Conservation (phyloP, 1,140 invertebrate species). For the Hyles vespertilio region DNA sequence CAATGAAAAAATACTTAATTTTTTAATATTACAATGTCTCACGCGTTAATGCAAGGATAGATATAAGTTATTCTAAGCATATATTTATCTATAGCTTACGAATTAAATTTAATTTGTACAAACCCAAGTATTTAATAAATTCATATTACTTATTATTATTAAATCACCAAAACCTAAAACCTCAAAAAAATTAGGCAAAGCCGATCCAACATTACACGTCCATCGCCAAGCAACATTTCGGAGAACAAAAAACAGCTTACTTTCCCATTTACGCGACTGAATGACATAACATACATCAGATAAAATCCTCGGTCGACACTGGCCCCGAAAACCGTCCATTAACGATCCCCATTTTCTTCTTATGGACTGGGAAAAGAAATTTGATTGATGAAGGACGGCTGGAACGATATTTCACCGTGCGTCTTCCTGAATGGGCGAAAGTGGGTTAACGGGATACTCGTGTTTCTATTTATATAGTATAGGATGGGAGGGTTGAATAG, state of each 20-base stretch:
- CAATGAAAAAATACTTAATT: too few relatives aligned
- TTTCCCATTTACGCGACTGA: constrained; percentile 10
- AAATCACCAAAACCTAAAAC: not conserved
- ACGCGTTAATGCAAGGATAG: too few relatives aligned
- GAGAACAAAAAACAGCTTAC: constrained; percentile 1
- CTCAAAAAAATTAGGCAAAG: not conserved
- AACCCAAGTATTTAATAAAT: too few relatives aligned
- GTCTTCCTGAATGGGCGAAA: constrained; percentile 1
- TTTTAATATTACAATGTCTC: too few relatives aligned
- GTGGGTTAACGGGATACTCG: constrained; percentile 11
- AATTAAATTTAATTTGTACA: too few relatives aligned
- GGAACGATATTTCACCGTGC: not conserved
- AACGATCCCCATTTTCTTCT: constrained; percentile 60
- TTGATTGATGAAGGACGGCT: constrained; percentile 60
- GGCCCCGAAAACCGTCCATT: constrained; percentile 44
- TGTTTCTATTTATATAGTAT: too few relatives aligned
- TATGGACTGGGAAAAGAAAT: constrained; percentile 53
- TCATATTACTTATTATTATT: not conserved
- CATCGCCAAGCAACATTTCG: not conserved
- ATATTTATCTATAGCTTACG: too few relatives aligned
- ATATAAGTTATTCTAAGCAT: too few relatives aligned
- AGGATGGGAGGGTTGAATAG: too few relatives aligned
- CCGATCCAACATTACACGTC: not conserved
- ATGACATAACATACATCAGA: constrained; percentile 35
- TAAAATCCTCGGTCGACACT: constrained; percentile 43